Base-by-base conservation (phyloP, 2,888 invertebrate genomes). In the Darwinula stevensoni region DNA sequence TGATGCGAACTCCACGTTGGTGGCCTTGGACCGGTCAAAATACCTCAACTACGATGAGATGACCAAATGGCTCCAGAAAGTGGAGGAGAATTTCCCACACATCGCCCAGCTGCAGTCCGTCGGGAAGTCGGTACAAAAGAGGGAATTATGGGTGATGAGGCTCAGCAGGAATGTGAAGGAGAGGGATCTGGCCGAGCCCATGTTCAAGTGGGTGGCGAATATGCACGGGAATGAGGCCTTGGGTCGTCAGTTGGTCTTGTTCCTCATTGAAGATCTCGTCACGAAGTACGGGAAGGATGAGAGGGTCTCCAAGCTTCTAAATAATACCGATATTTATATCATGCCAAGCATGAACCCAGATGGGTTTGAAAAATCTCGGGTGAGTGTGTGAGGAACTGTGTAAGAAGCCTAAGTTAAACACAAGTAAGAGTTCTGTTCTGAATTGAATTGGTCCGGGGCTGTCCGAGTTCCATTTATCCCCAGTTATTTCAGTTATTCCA, bases 261-360 rank as follows among this genome's bases (percentile, higher is more conserved):
- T 82, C 49, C 61, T 97, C 38, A 80, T 66, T 37, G 64, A 78
- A 68, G 65, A 75, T 46, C 58, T 84, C 41, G 73, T 78, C 35
- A 70, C 69, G 27, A 72, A 67, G 43, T 82, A 82, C 49, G 63
- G 63, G 27, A 61, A 65, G 2, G 76, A 88, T 53, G 62, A 70
- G 14, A 80, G 80, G 48, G 68, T 88, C 36, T 67, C 69, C 44
- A 80, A 80, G 72, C 54, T 94, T 34, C 49, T 97, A 50, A 78
- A 88, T 51, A 78, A 78, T 50, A 94, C 94, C 1, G 62, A 88
- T 38, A 84, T 97, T 43, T 94, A 97, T 51, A 67, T 97, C 43
- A 63, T 97, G 63, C 91, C 94, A 1, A 75, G 84, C 1, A 86
- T 97, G 86, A 97, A 97, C 54, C 94, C 97, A 1, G 97, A 97